Percentiles rank a stretch among this genome's conserved stretches.
Conservation (phyloP, 2,797 vertebrate genomes). For the Sternarchorhynchus goeldii region DNA sequence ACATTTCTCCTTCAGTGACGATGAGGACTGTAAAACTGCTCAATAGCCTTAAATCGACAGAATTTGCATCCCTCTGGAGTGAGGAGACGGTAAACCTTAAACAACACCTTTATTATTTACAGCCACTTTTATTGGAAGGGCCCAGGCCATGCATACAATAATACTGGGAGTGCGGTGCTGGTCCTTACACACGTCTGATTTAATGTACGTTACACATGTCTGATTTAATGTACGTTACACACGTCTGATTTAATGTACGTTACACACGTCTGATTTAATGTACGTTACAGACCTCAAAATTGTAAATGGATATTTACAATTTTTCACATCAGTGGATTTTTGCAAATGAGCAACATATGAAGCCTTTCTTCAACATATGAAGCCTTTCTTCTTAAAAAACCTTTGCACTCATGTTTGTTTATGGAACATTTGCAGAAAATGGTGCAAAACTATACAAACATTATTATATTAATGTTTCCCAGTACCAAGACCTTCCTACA, state of each 20-base stretch:
- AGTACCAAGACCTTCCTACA: conserved; percentile 7
- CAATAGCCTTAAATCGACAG: conserved; percentile 11
- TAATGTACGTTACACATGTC: too few species aligned
- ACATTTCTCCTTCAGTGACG: neutral
- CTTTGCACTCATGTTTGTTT: conserved; percentile 14
- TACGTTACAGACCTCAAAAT: too few species aligned
- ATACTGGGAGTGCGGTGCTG: conserved; percentile 37
- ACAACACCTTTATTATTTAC: conserved; percentile 4
- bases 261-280: too few species aligned
- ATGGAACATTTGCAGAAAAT: conserved; percentile 30
- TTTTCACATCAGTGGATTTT: neutral
- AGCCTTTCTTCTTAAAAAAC: conserved; percentile 16
- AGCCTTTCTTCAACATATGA: conserved; percentile 7
- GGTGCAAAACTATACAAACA: conserved; percentile 23
- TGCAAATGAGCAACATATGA: neutral
- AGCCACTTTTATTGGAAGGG: conserved; percentile 56
- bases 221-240: too few species aligned
- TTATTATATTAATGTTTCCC: conserved; percentile 4
- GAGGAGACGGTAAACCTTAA: conserved; percentile 11
- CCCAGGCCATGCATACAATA: conserved; percentile 50
- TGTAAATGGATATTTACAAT: neutral
- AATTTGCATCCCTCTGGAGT: neutral
- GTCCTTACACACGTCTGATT: conserved; percentile 11
- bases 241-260: neutral
- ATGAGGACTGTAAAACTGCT: neutral